Percentiles rank a stretch among this genome's conserved stretches.
phyloP scores from a whole-genome alignment of 2,113 vertebrate genomes.

The Petrocephalus zakoni region DNA sequence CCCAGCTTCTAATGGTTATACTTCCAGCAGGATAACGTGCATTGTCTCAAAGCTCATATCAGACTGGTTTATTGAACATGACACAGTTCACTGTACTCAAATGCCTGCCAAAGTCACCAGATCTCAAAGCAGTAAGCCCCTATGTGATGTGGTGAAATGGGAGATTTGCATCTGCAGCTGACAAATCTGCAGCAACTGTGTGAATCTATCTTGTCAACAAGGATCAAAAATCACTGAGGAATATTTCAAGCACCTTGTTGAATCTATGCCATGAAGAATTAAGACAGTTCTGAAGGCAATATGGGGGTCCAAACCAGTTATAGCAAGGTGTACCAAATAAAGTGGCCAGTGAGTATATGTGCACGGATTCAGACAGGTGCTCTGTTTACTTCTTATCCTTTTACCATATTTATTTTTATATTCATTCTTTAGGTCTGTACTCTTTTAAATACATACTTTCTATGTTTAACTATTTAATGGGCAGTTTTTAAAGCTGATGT shows the following conservation, averaged over 20 bases:
- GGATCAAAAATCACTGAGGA: too few species aligned
- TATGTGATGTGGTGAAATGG: too few species aligned
- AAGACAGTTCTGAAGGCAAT: too few species aligned
- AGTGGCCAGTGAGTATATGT: too few species aligned
- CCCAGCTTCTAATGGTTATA: not conserved
- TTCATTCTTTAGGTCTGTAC: not conserved
- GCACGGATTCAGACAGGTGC: not conserved
- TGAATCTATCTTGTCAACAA: too few species aligned
- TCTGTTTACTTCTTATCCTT: not conserved
- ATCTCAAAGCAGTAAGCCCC: not conserved
- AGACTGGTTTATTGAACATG: not conserved
- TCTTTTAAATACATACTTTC: not conserved
- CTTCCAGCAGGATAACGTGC: not conserved
- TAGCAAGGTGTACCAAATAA: too few species aligned
- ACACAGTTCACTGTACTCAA: too few species aligned
- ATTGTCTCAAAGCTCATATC: not conserved
- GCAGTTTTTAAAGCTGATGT: not conserved
- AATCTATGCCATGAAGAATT: too few species aligned
- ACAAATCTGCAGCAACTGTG: too few species aligned
- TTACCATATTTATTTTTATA: not conserved
- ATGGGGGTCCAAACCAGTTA: too few species aligned
- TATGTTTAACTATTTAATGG: not conserved
- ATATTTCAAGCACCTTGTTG: too few species aligned
- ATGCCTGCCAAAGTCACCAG: not conserved
- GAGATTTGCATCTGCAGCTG: too few species aligned